Evolutionary conservation across 1,140 invertebrate genomes (phyloP).

Genomic region (Plodia interpunctella): DNA sequence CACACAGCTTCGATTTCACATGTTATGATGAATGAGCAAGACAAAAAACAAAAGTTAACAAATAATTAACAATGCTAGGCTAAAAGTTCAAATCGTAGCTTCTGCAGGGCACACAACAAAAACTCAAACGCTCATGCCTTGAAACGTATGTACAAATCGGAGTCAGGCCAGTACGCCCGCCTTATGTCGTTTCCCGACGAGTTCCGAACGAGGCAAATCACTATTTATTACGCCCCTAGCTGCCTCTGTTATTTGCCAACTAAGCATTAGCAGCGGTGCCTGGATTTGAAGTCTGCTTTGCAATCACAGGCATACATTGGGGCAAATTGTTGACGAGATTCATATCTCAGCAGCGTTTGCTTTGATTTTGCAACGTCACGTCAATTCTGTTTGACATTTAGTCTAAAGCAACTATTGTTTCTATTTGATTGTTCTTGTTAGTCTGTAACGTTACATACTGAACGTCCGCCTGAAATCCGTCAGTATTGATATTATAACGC

Average conservation of each 20-base stretch:
- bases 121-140: conserved; percentile 14
- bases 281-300: not conserved
- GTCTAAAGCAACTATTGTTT: not conserved
- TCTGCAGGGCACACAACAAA: not conserved
- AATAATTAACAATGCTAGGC: too few relatives aligned
- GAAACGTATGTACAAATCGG: conserved; percentile 14
- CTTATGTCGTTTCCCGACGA: conserved; percentile 47
- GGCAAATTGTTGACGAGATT: not conserved
- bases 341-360: not conserved
- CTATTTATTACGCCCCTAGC: conserved; percentile 46
- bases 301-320: not conserved
- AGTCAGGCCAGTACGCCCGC: conserved; percentile 36
- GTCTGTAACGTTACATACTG: too few relatives aligned
- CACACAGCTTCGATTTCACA: too few relatives aligned
- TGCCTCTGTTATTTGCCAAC: conserved; percentile 38
- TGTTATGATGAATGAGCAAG: too few relatives aligned
- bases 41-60: too few relatives aligned
- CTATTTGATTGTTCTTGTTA: not conserved
- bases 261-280: conserved; percentile 26
- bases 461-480: too few relatives aligned
- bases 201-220: conserved; percentile 54
- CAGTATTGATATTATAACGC: too few relatives aligned
- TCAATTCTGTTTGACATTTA: not conserved
- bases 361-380: not conserved
- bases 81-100: too few relatives aligned